A percentile compares a stretch with the other conserved stretches of the same genome.
phyloP scores from a whole-genome alignment of 2,797 vertebrate species.

The Hephaestus fuliginosus region DNA sequence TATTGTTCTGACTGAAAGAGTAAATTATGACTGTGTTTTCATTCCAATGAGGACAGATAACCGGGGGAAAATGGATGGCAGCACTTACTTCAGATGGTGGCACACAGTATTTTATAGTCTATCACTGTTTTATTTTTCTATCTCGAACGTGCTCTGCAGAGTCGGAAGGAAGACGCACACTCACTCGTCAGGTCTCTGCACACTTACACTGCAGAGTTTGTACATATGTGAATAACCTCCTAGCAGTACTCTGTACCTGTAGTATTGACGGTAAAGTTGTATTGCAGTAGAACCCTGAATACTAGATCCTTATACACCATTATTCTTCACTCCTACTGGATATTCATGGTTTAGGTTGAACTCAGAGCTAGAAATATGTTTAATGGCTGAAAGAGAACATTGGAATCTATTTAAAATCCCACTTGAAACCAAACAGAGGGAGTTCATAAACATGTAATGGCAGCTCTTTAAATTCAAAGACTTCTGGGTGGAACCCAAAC shows the following conservation, averaged over 20 bases:
- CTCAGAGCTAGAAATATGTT: slow-evolving; percentile 30
- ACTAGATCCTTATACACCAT: slow-evolving; percentile 67
- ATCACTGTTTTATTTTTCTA: slow-evolving; percentile 82
- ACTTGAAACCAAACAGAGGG: not conserved
- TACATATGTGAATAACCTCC: slow-evolving; percentile 82
- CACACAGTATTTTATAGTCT: slow-evolving; percentile 70
- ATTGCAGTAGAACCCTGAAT: slow-evolving; percentile 75
- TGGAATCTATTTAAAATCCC: not conserved
- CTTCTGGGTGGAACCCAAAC: slow-evolving; percentile 48
- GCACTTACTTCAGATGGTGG: slow-evolving; percentile 55
- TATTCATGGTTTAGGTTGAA: slow-evolving; percentile 55
- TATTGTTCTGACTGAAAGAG: slow-evolving; percentile 61
- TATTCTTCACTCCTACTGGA: slow-evolving; percentile 66
- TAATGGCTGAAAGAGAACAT: slow-evolving; percentile 17
- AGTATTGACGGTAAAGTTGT: slow-evolving; percentile 75
- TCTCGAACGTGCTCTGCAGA: slow-evolving; percentile 60
- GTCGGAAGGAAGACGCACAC: slow-evolving; percentile 55
- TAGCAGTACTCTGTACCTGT: slow-evolving; percentile 72
- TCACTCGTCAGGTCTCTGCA: slow-evolving; percentile 55
- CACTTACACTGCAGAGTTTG: slow-evolving; percentile 61
- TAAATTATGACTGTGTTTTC: slow-evolving; percentile 44
- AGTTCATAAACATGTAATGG: slow-evolving; percentile 19
- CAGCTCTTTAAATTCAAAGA: slow-evolving; percentile 59
- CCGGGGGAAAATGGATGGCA: slow-evolving; percentile 50
- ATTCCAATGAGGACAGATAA: slow-evolving; percentile 42